Base-by-base conservation (phyloP, 2,888 invertebrate genomes). In the Heliothis peltigera region DNA sequence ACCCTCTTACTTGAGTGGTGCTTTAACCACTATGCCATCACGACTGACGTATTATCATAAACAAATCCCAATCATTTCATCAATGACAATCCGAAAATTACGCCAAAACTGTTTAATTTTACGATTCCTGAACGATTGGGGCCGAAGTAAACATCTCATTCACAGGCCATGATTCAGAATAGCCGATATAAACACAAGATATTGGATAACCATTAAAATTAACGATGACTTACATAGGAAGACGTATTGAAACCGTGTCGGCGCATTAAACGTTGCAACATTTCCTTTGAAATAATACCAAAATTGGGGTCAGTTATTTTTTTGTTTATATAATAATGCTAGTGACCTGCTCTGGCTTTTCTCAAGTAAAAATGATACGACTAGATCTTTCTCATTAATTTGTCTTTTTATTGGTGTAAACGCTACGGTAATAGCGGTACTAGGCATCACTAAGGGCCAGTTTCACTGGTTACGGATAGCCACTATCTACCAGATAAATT, bases 231-330 rank as follows among this genome's bases (percentile, higher is more conserved):
- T 66, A 46, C 67, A 65, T 59, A 25, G 56, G 44, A 70, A 78
- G 67, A 68, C 59, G 56, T 59, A 70, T 68, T 61, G 66, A 17
- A 81, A 79, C 66, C 64, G 10, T 76, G 79, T 68, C 81, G 64
- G 69, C 74, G 61, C 76, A 82, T 84, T 84, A 81, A 81, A 75
- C 43, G 69, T 84, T 87, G 79, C 85, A 77, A 81, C 84, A 85
- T 79, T 83, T 81, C 79, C 79, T 70, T 62, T 65, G 21, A 60
- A 64, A 84, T 82, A 83, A 84, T 85, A 64, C 70, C 46, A 35
- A 7, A 70, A 79, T 84, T 63, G 68, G 68, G 82, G 80, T 79
- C 83, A 80, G 6, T 44, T 79, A 70, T 70, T 70, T 65, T 73
- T 69, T 65, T 66, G 58, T 55, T 42, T 12, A 32, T 32, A 32